Evolutionary conservation across 2,888 invertebrate genomes (phyloP).

Genomic region (Limnephilus rhombicus): DNA sequence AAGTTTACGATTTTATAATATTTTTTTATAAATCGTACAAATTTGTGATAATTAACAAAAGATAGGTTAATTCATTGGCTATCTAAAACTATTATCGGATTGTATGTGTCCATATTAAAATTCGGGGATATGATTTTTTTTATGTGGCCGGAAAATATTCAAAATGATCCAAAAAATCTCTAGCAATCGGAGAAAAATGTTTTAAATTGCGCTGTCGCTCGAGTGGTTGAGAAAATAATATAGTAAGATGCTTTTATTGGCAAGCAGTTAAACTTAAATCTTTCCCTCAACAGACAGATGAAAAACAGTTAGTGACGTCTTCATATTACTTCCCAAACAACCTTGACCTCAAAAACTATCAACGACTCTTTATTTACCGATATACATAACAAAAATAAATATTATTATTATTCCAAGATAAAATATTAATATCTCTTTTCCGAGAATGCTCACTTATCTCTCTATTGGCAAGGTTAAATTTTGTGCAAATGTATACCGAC

Average conservation of each 20-base stretch:
- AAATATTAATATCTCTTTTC: neutral
- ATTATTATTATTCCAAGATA: neutral
- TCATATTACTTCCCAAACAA: neutral
- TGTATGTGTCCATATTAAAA: no score
- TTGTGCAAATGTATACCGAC: neutral
- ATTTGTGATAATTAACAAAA: no score
- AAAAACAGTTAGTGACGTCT: neutral
- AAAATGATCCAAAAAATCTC: no score
- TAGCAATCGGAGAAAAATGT: no score
- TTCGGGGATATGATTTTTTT: no score
- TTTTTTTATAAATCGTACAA: no score
- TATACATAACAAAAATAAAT: neutral
- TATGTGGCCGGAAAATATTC: no score
- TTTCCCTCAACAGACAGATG: neutral
- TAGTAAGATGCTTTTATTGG: neutral
- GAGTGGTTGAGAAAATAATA: no score
- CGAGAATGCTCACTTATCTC: neutral
- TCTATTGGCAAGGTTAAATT: neutral
- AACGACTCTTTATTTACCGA: neutral
- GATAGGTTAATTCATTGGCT: no score
- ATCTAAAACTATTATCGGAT: no score
- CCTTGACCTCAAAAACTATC: neutral
- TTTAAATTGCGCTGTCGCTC: no score
- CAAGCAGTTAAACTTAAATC: neutral
- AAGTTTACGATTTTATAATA: no score